These are phyloP conservation scores for Cliona cf. orientalis DNA, from an alignment of 37 sponge, comb jelly and placozoan species.

Conservation along the genomic window DNA sequence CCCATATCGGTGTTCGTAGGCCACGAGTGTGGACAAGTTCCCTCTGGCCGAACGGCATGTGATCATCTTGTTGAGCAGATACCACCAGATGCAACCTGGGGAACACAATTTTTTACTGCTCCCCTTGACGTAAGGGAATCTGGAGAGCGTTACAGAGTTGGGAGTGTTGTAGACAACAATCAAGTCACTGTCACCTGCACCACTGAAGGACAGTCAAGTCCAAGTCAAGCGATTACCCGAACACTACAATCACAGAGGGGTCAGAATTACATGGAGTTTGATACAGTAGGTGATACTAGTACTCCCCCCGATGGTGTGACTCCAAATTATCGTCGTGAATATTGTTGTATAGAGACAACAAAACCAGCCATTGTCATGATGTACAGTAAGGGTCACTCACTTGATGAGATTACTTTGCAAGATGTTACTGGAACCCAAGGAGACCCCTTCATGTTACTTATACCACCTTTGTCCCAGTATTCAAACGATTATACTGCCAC, in stretches of 20 bases:
- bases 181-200: constrained; percentile 35
- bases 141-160: constrained; percentile 33
- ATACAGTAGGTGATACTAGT: not conserved
- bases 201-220: too few relatives aligned
- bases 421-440: not conserved
- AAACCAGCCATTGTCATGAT: constrained; percentile 48
- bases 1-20: constrained; percentile 44
- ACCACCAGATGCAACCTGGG: constrained; percentile 32
- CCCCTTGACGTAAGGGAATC: constrained; percentile 18
- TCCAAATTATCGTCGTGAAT: constrained; percentile 22
- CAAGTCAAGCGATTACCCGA: too few relatives aligned
- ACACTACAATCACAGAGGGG: too few relatives aligned
- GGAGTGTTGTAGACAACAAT: constrained; percentile 19
- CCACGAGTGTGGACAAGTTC: constrained; percentile 60
- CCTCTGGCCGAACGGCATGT: constrained; percentile 37
- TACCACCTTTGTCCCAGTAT: constrained; percentile 56
- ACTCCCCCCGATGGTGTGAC: too few relatives aligned
- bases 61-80: constrained; percentile 68
- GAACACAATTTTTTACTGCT: constrained; percentile 19
- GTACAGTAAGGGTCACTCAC: constrained; percentile 45
- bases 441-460: constrained; percentile 50
- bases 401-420: not conserved
- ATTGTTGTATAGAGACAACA: constrained; percentile 51
- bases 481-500: constrained; percentile 21
- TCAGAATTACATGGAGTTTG: too few relatives aligned